Base-by-base conservation (phyloP, 23 tunicate genomes). In the Ciona savignyi region DNA sequence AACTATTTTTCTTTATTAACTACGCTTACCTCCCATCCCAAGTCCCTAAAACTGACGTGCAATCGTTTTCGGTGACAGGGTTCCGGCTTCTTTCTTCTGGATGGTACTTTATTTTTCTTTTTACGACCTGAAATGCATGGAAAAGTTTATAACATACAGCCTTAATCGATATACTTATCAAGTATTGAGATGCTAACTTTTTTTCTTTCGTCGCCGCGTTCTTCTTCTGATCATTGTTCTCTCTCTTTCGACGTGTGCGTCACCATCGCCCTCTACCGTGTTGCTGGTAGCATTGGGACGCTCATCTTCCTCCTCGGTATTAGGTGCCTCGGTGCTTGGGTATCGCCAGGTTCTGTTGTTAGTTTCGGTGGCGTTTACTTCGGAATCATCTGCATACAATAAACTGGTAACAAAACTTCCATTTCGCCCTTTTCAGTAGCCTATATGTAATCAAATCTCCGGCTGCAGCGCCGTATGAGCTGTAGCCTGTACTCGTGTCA, bases 11-110 rank as follows among this genome's bases (percentile, higher is more conserved):
- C n/a, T n/a, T n/a, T n/a, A n/a, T n/a, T n/a, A n/a, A n/a, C n/a
- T n/a, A 11, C 4, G 68, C 95, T 89, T 68, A 95, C 99, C 33
- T 78, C 87, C 99, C 99, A 95, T 29, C 70, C 81, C 1, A 95
- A 32, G 33, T 95, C 93, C 48, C 78, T 72, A 67, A 95, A 95
- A 65, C 80, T 81, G 62, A 95, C 93, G 48, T 84, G 73, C 30
- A 95, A 74, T 33, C 35, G 61, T 31, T 73, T 80, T 33, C 87
- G 76, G 0, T 70, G 83, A 70, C 99, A 95, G 24, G 72, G 81
- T 21, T 78, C 81, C 23, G 32, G 9, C 3, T 33, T 29, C 30
- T 24, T 64, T 61, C 68, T 69, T 25, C 60, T 70, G 21, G 32
- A 51, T 4, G 81, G 65, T 3, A 34, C 23, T 33, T 81, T 81